A percentile compares a stretch with the other conserved stretches of the same genome.
Conservation (phyloP, 1,140 invertebrate genomes). For the Leptinotarsa undecemlineata region DNA sequence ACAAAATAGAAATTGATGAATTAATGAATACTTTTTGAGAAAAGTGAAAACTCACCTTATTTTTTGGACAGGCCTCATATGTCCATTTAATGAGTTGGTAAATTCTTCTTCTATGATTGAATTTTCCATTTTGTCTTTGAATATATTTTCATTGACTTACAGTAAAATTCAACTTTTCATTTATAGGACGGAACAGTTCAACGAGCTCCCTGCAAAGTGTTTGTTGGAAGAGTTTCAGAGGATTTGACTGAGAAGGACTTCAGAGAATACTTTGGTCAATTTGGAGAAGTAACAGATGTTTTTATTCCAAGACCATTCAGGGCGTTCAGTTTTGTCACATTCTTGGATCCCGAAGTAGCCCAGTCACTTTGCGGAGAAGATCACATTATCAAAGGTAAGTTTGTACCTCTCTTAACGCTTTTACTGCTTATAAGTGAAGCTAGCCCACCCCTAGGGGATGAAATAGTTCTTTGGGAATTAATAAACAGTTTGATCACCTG, state of each 20-base stretch:
- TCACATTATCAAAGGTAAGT: slow-evolving; percentile 88
- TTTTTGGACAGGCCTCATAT: too few relatives aligned
- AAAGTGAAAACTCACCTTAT: too few relatives aligned
- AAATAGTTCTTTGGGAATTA: not conserved
- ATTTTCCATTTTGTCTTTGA: too few relatives aligned
- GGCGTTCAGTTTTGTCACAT: slow-evolving; percentile 95
- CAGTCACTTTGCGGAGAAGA: slow-evolving; percentile 94
- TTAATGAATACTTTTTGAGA: too few relatives aligned
- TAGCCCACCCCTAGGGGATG: not conserved
- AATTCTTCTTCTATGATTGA: too few relatives aligned
- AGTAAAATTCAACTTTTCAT: not conserved
- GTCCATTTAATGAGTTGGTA: too few relatives aligned
- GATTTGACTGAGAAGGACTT: slow-evolving; percentile 87
- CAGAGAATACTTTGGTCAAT: slow-evolving; percentile 93
- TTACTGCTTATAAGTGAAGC: too few relatives aligned
- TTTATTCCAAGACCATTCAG: slow-evolving; percentile 95
- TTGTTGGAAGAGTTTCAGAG: slow-evolving; percentile 93
- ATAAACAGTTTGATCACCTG: not conserved
- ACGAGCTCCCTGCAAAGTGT: slow-evolving; percentile 91
- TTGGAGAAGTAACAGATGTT: slow-evolving; percentile 93
- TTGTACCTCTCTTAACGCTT: not conserved
- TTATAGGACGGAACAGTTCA: slow-evolving; percentile 78
- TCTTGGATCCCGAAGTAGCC: slow-evolving; percentile 91
- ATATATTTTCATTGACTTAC: too few relatives aligned
- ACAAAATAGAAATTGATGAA: too few relatives aligned